phyloP scores from a whole-genome alignment of 2,113 vertebrate genomes.

The Solea solea region DNA sequence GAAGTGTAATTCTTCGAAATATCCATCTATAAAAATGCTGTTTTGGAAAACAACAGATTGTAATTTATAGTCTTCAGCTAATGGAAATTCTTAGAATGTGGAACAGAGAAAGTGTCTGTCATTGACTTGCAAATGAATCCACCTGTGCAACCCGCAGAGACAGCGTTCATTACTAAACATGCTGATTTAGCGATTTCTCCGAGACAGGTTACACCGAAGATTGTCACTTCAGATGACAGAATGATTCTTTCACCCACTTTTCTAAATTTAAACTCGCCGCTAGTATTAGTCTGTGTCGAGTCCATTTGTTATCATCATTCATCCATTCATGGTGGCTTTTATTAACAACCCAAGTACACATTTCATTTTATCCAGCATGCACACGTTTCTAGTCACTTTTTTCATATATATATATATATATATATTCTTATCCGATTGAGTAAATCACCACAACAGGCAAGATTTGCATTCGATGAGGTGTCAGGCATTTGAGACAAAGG shows the following conservation, averaged over 20 bases:
- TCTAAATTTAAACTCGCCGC: constrained; percentile 14
- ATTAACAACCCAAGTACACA: not conserved
- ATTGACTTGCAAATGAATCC: constrained; percentile 47
- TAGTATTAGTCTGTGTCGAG: not conserved
- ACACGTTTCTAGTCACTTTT: not conserved
- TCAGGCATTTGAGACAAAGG: not conserved
- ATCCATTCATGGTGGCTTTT: not conserved
- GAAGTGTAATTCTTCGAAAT: not conserved
- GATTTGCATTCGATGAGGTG: constrained; percentile 25
- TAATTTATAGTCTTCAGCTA: not conserved
- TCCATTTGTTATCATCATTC: not conserved
- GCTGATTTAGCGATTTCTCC: constrained; percentile 22
- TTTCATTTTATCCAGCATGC: not conserved
- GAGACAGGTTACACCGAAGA: constrained; percentile 15
- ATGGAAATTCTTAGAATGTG: not conserved
- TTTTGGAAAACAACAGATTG: not conserved
- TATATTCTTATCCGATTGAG: not conserved
- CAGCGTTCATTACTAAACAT: constrained; percentile 32
- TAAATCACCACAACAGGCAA: not conserved
- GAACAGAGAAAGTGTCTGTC: constrained; percentile 12
- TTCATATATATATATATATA: constrained; percentile 1
- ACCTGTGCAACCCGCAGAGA: constrained; percentile 37
- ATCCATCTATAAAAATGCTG: not conserved
- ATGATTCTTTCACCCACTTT: not conserved
- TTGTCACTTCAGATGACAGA: constrained; percentile 8